Evolutionary conservation across 2,113 vertebrate species (phyloP), one percentile per base, ranked within the genome.

Genomic region (Heteronetta atricapilla): DNA sequence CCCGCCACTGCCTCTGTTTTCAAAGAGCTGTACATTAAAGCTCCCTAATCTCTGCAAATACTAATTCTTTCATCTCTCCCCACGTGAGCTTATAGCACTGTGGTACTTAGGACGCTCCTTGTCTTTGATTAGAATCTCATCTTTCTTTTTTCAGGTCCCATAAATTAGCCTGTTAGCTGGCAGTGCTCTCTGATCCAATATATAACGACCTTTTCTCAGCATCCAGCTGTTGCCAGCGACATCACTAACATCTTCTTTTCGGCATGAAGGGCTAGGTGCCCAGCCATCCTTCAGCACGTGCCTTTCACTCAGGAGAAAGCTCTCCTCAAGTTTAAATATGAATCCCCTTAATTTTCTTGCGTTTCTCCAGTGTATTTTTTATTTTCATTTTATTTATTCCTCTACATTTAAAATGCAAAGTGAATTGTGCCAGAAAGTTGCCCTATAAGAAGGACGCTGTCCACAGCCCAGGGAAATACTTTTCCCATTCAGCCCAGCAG

Each of bases 91-190:
- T 60, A 48, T 82, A 70, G 2, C 7, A 74, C 42, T 9, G 1
- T 21, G 44, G 53, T 66, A 76, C 82, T 94, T 88, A 72, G 92
- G 87, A 60, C 38, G 16, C 56, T 77, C 66, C 82, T 84, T 82
- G 44, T 82, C 86, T 93, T 91, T 89, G 91, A 92, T 94, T 93
- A 94, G 94, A 86, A 92, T 91, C 77, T 94, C 93, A 74, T 90
- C 82, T 93, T 90, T 50, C 55, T 85, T 81, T 83, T 82, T 92
- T 46, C 92, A 81, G 76, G 70, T 78, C 81, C 77, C 85, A 60
- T 94, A 89, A 94, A 95, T 95, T 89, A 95, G 88, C 88, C 60
- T 92, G 88, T 93, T 91, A 93, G 82, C 93, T 89, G 80, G 83
- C 66, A 68, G 53, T 48, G 88, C 86, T 93, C 44, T 85, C 72